Evolutionary conservation across 2,888 invertebrate species (phyloP).

Genomic region (Disparrhopalites patrizii): DNA sequence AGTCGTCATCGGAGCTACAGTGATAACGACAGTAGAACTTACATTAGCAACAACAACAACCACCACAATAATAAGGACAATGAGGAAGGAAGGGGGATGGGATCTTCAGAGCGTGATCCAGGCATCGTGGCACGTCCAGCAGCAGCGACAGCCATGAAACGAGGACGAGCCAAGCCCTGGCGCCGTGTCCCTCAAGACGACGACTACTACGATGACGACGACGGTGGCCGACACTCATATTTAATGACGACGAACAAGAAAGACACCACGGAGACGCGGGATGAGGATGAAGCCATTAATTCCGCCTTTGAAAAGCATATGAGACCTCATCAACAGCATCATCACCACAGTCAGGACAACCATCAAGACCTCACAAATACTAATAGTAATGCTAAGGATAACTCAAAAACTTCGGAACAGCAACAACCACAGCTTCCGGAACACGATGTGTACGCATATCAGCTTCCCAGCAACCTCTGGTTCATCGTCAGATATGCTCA

Average conservation of each 20-base stretch:
- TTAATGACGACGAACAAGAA: constrained; percentile 43
- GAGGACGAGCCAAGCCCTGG: constrained; percentile 19
- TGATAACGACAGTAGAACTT: constrained; percentile 6
- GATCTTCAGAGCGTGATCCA: background rate
- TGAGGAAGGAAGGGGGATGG: background rate
- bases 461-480: constrained; percentile 47
- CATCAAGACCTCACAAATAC: background rate
- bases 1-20: background rate
- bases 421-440: constrained; percentile 13
- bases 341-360: background rate
- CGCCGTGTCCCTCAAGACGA: constrained; percentile 25
- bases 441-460: constrained; percentile 48
- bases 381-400: background rate
- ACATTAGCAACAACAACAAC: background rate
- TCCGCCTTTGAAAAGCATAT: constrained; percentile 47
- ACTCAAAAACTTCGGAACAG: background rate
- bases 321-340: constrained; percentile 29
- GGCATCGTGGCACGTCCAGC: background rate
- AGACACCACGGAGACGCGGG: constrained; percentile 30
- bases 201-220: constrained; percentile 35
- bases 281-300: constrained; percentile 45
- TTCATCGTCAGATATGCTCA: constrained; percentile 47
- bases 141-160: background rate
- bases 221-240: constrained; percentile 46
- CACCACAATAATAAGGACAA: background rate